Percentiles rank a stretch among this genome's conserved stretches.
phyloP scores from a whole-genome alignment of 2,113 vertebrate species.

The Silurus asotus region DNA sequence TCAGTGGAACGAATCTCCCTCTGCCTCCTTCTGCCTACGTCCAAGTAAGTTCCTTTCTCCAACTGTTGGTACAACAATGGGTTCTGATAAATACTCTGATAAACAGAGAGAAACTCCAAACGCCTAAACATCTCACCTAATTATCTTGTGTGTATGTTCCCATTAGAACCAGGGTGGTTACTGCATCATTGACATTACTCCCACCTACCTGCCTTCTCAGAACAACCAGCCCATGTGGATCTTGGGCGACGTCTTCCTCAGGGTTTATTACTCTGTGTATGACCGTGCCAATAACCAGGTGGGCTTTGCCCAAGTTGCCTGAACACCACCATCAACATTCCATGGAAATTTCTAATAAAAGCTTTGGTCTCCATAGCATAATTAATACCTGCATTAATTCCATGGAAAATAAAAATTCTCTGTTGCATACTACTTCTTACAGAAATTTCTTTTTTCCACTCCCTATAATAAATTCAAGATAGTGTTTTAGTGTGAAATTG shows the following conservation, averaged over 20 bases:
- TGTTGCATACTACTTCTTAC: neutral
- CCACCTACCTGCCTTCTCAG: conserved; percentile 67
- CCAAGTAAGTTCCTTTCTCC: conserved; percentile 7
- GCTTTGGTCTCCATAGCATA: neutral
- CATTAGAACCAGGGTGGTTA: conserved; percentile 50
- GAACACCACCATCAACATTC: conserved; percentile 27
- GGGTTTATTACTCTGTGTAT: conserved; percentile 65
- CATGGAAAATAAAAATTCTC: neutral
- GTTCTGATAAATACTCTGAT: neutral
- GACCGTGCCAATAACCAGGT: conserved; percentile 64
- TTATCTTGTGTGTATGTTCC: neutral
- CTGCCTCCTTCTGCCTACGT: conserved; percentile 66
- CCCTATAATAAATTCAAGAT: neutral
- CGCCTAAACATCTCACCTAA: neutral
- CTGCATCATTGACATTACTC: conserved; percentile 61
- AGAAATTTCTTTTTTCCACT: neutral
- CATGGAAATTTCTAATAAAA: neutral
- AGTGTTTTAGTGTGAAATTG: neutral
- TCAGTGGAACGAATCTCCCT: conserved; percentile 58
- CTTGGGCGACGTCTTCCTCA: conserved; percentile 69
- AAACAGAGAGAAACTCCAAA: neutral
- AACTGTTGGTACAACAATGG: neutral
- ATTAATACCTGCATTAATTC: neutral
- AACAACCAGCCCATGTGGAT: conserved; percentile 67
- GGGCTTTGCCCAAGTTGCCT: conserved; percentile 61